These are phyloP conservation scores for Neostethus bicornis DNA, from an alignment of 2,797 vertebrate species.

Conservation along the genomic window DNA sequence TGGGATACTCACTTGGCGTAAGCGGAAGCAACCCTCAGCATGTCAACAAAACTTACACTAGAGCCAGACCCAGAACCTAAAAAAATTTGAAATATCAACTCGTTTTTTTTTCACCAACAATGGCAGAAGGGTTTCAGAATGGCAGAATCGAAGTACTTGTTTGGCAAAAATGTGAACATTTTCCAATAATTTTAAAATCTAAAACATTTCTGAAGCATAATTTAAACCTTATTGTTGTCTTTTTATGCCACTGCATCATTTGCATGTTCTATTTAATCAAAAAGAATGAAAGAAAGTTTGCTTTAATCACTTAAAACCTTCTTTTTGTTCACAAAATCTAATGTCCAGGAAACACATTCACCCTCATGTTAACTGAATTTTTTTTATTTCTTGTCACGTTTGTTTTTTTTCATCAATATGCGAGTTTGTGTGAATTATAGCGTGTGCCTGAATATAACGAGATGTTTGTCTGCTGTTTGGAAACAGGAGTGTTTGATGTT, in stretches of 20 bases:
- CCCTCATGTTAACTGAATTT: conserved; percentile 48
- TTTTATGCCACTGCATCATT: no score
- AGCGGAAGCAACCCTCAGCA: no score
- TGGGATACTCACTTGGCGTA: no score
- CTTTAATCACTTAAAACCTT: conserved; percentile 32
- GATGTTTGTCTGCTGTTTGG: conserved; percentile 66
- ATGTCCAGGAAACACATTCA: conserved; percentile 42
- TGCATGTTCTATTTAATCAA: no score
- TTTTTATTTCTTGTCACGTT: conserved; percentile 29
- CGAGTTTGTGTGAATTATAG: conserved; percentile 60
- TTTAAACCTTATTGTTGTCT: conserved; percentile 6
- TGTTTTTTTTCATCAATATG: conserved; percentile 40
- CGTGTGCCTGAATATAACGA: conserved; percentile 66
- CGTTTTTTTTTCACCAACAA: no score
- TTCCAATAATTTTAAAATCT: conserved; percentile 8
- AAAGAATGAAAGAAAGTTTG: no score
- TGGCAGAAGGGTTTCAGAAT: no score
- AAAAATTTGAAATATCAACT: no score
- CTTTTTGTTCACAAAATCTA: conserved; percentile 35
- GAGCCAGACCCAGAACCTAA: no score
- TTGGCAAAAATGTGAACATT: conserved; percentile 4
- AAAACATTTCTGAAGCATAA: conserved; percentile 9
- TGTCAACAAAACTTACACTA: no score
- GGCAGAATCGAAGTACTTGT: no score
- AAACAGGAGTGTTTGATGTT: conserved; percentile 65